These are phyloP conservation scores for Oxyteleia sp. DNA, from an alignment of 2,888 invertebrate genomes.

Conservation along the genomic window DNA sequence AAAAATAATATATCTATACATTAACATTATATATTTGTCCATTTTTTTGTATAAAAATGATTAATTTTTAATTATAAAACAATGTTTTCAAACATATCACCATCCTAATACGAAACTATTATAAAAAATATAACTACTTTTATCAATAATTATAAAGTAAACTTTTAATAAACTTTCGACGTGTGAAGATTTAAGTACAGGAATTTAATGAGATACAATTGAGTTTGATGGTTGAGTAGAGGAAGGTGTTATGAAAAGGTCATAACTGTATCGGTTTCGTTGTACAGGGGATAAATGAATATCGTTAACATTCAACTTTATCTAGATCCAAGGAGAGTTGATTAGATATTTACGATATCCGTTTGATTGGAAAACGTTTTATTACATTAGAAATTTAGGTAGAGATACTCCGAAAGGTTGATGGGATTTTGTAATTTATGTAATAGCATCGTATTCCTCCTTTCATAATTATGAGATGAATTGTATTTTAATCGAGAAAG, in stretches of 20 bases:
- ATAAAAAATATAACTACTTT: too few species aligned
- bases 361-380: constrained; percentile 52
- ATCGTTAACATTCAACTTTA: constrained; percentile 54
- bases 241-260: constrained; percentile 43
- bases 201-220: constrained; percentile 40
- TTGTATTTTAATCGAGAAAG: constrained; percentile 14
- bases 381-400: constrained; percentile 47
- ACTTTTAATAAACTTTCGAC: not conserved
- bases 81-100: too few species aligned
- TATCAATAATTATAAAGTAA: not conserved
- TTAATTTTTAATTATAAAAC: too few species aligned
- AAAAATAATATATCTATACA: too few species aligned
- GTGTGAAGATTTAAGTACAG: not conserved
- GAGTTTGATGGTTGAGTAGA: constrained; percentile 32
- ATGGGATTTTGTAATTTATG: constrained; percentile 43
- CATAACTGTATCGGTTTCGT: constrained; percentile 55
- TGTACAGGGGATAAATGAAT: constrained; percentile 48
- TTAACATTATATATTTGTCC: too few species aligned
- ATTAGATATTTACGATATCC: constrained; percentile 62
- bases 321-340: constrained; percentile 52
- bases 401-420: constrained; percentile 9
- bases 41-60: too few species aligned
- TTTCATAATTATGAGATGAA: constrained; percentile 29
- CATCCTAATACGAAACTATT: too few species aligned
- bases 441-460: constrained; percentile 20